Conservation (phyloP, 1,140 invertebrate genomes). For the Orchestia grillus region DNA sequence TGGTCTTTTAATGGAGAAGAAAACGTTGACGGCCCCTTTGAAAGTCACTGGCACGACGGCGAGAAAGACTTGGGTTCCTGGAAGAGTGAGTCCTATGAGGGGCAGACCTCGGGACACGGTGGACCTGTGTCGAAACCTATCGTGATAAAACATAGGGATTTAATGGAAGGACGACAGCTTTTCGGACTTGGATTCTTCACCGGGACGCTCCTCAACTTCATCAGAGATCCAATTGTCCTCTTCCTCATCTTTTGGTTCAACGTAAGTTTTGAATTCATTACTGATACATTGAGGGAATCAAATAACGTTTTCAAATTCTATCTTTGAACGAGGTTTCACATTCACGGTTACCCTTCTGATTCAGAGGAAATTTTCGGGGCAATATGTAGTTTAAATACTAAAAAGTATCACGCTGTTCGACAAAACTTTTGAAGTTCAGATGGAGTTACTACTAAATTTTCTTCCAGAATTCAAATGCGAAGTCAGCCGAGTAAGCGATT, state of each 20-base stretch:
- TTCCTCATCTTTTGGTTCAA: conserved; percentile 54
- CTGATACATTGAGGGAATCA: neutral
- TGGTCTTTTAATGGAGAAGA: neutral
- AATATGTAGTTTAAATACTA: too few relatives aligned
- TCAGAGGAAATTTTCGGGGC: too few relatives aligned
- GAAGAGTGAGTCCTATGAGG: neutral
- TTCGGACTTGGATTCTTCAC: conserved; percentile 45
- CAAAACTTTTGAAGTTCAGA: too few relatives aligned
- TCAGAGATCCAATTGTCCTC: conserved; percentile 30
- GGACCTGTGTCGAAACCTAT: neutral
- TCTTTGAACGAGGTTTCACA: too few relatives aligned
- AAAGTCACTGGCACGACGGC: neutral
- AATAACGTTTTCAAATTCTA: too few relatives aligned
- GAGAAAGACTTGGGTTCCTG: conserved; percentile 9
- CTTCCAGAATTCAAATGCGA: too few relatives aligned
- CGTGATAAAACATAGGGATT: neutral
- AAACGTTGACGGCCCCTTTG: neutral
- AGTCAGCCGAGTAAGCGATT: too few relatives aligned
- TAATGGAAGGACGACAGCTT: conserved; percentile 22
- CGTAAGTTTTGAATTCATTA: conserved; percentile 18
- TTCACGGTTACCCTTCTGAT: too few relatives aligned
- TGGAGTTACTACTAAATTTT: too few relatives aligned
- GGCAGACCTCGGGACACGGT: neutral
- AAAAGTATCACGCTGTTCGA: too few relatives aligned
- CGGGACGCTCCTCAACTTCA: conserved; percentile 40